phyloP scores from a whole-genome alignment of 35 echinoderm and acorn worm species.

The Hemicentrotus pulcherrimus region DNA sequence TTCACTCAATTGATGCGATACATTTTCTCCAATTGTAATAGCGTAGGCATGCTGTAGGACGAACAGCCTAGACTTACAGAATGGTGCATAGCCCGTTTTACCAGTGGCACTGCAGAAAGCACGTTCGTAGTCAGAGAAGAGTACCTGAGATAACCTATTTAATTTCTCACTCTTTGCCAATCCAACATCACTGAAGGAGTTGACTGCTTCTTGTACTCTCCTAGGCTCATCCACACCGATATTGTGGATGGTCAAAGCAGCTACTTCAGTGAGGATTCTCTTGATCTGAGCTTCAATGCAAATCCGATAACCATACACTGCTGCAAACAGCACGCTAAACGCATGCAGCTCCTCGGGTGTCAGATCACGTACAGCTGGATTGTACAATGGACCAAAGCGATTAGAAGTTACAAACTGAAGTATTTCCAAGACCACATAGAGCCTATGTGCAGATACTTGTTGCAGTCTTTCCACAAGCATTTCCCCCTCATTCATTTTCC shows the following conservation, averaged over 20 bases:
- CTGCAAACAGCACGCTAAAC: not conserved
- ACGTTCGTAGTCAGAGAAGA: not conserved
- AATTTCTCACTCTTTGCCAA: not conserved
- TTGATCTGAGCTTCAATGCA: not conserved
- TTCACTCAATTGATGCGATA: not conserved
- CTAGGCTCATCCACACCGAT: not conserved
- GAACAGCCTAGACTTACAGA: not conserved
- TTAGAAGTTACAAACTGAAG: not conserved
- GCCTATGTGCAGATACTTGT: not conserved
- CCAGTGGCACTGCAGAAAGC: slow-evolving; percentile 15
- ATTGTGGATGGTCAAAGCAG: not conserved
- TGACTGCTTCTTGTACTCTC: not conserved
- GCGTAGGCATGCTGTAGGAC: not conserved
- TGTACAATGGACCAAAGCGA: not conserved
- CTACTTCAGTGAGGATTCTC: not conserved
- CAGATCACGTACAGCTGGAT: not conserved
- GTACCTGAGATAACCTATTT: not conserved
- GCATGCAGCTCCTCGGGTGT: not conserved
- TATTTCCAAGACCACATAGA: not conserved
- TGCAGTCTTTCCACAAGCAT: not conserved
- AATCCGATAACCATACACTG: not conserved
- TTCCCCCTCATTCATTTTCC: not conserved
- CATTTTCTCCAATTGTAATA: not conserved
- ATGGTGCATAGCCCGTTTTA: not conserved
- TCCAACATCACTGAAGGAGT: not conserved